These are phyloP conservation scores for Dryomyza anilis DNA, from an alignment of 2,888 invertebrate genomes.

Conservation along the genomic window DNA sequence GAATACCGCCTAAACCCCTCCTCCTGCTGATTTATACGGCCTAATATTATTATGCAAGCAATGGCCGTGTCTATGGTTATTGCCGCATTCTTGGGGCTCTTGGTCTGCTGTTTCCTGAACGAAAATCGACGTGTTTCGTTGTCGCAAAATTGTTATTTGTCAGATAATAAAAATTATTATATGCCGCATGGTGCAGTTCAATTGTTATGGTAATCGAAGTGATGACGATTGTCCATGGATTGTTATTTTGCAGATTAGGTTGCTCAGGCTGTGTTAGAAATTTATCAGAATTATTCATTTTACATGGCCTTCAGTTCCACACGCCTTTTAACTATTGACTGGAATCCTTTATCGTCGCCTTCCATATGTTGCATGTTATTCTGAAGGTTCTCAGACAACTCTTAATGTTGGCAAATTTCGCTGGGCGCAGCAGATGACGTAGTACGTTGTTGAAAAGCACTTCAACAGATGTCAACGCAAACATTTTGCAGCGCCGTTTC, in stretches of 20 bases:
- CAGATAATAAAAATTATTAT: conserved; percentile 22
- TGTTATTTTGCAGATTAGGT: too few species aligned
- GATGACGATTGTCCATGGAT: not conserved
- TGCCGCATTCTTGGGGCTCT: conserved; percentile 5
- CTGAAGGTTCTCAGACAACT: too few species aligned
- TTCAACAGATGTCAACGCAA: conserved; percentile 33
- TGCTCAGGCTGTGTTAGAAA: not conserved
- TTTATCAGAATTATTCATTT: not conserved
- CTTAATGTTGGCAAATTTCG: not conserved
- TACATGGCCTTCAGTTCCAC: not conserved
- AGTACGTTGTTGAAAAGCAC: conserved; percentile 11
- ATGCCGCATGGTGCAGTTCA: not conserved
- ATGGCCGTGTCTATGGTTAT: conserved; percentile 42
- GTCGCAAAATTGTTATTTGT: conserved; percentile 19
- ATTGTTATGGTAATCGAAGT: not conserved
- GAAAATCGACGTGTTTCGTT: not conserved
- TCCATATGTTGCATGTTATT: too few species aligned
- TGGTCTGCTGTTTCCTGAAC: not conserved
- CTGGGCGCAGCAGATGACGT: not conserved
- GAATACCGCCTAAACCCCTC: not conserved
- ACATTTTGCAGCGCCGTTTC: conserved; percentile 28
- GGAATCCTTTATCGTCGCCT: too few species aligned
- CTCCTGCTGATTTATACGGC: conserved; percentile 54
- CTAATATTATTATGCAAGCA: conserved; percentile 52
- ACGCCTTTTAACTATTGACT: too few species aligned